Percentiles rank a stretch among this genome's conserved stretches.
These are phyloP conservation scores for Gymnogyps californianus DNA, from an alignment of 2,113 vertebrate genomes.

Conservation along the genomic window DNA sequence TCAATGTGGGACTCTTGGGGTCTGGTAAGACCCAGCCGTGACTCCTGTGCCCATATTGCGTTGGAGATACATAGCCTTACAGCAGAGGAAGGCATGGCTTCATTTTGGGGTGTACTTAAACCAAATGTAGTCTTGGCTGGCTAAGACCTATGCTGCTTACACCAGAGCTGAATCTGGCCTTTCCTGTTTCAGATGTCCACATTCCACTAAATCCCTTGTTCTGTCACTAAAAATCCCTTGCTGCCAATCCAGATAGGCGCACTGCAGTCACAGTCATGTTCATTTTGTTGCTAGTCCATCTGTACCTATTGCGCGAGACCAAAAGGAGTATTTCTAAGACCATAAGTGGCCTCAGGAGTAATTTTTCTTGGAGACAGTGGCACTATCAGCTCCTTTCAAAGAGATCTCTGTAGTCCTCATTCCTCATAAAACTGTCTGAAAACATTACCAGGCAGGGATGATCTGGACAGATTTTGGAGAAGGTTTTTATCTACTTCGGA, in stretches of 20 bases:
- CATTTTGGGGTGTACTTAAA: neutral
- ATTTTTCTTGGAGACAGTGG: neutral
- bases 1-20: neutral
- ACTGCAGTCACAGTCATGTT: neutral
- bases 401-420: neutral
- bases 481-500: neutral
- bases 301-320: neutral
- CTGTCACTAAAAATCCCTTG: neutral
- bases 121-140: neutral
- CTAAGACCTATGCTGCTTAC: neutral
- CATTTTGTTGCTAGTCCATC: neutral
- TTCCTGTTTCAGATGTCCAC: neutral
- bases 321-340: neutral
- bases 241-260: neutral
- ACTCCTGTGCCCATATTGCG: neutral
- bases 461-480: neutral
- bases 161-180: neutral
- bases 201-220: neutral
- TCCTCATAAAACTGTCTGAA: neutral
- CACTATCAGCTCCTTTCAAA: neutral
- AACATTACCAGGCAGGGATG: neutral
- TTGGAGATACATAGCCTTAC: neutral
- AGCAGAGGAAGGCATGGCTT: neutral
- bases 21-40: neutral
- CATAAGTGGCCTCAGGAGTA: neutral